A percentile compares a stretch with the other conserved stretches of the same genome.
phyloP scores from a whole-genome alignment of 2,888 invertebrate genomes.

The Palloptera scutellata region DNA sequence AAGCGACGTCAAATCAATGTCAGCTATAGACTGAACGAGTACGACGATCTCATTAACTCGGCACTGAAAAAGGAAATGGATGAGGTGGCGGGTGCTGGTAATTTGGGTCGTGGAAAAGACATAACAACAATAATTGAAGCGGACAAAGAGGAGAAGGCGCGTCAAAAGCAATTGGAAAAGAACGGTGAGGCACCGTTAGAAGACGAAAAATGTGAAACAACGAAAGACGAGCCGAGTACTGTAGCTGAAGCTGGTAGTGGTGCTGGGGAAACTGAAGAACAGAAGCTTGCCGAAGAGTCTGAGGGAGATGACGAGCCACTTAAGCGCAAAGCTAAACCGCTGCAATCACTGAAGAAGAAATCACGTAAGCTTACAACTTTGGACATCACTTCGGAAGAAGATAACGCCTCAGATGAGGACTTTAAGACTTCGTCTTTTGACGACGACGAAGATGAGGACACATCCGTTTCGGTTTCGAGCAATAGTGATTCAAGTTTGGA shows the following conservation, averaged over 20 bases:
- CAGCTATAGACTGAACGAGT: conserved; percentile 89
- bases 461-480: conserved; percentile 68
- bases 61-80: conserved; percentile 83
- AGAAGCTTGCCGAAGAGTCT: conserved; percentile 2
- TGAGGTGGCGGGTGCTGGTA: conserved; percentile 79
- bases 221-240: conserved; percentile 31
- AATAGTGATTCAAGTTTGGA: conserved; percentile 68
- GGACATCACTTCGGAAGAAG: conserved; percentile 79
- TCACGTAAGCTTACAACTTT: conserved; percentile 80
- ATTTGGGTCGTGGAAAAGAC: conserved; percentile 87
- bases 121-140: conserved; percentile 88
- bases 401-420: conserved; percentile 89
- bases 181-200: conserved; percentile 39
- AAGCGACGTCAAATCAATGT: conserved; percentile 82
- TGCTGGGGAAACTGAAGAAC: conserved; percentile 43
- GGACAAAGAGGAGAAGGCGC: conserved; percentile 73
- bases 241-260: conserved; percentile 46
- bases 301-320: conserved; percentile 44
- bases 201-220: conserved; percentile 33
- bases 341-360: conserved; percentile 68
- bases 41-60: conserved; percentile 93
- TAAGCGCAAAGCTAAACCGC: conserved; percentile 51
- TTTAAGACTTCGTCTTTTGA: conserved; percentile 77
- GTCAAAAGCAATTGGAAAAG: conserved; percentile 46
- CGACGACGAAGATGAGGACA: conserved; percentile 60